Percentiles rank a stretch among this genome's conserved stretches.
Conservation (phyloP, 2,113 vertebrate species). For the Coreoperca whiteheadi region DNA sequence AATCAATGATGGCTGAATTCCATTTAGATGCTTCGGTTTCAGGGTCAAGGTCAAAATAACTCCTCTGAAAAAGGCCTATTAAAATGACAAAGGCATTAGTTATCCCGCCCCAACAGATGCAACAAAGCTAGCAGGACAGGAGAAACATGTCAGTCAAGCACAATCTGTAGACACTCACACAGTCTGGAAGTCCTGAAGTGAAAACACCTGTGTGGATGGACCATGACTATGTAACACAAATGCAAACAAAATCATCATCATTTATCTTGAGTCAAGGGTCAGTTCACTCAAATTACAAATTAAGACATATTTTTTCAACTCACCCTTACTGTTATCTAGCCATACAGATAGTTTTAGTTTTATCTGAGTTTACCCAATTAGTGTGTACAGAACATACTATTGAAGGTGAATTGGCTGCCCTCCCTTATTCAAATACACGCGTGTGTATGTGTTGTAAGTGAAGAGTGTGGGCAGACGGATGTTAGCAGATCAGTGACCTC, state of each 20-base stretch:
- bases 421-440: not conserved
- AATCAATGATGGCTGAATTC: not conserved
- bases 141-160: not conserved
- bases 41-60: not conserved
- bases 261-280: not conserved
- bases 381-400: conserved; percentile 1
- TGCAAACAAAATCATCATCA: not conserved
- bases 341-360: not conserved
- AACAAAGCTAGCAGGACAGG: not conserved
- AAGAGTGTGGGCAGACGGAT: conserved; percentile 11
- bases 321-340: not conserved
- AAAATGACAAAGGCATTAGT: not conserved
- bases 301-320: not conserved
- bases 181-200: not conserved
- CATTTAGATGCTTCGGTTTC: not conserved
- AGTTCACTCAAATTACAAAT: not conserved
- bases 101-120: no score
- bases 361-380: not conserved
- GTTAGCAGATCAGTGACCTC: conserved; percentile 76
- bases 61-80: not conserved
- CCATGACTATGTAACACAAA: not conserved
- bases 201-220: not conserved
- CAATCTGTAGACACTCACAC: not conserved
- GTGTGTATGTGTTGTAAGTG: conserved; percentile 6
- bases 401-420: not conserved